Percentiles rank a stretch among this genome's conserved stretches.
Evolutionary conservation across 2,888 invertebrate genomes (phyloP).

Genomic region (Epinotia nisella): DNA sequence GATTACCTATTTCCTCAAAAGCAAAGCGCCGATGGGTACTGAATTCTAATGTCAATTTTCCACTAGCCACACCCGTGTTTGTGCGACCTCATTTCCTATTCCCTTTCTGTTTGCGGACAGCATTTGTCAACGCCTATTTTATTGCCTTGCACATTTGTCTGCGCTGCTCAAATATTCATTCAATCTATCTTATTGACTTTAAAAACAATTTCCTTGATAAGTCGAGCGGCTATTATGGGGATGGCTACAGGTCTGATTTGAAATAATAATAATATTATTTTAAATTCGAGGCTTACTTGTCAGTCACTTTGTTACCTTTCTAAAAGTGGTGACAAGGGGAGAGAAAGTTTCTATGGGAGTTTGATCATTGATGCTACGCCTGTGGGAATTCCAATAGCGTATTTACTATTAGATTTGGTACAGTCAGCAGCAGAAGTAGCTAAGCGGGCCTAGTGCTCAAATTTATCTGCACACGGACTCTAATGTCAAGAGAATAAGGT

Average conservation of each 20-base stretch:
- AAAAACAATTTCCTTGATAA: conserved; percentile 20
- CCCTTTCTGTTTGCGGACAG: conserved; percentile 22
- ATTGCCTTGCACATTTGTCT: conserved; percentile 6
- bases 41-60: conserved; percentile 8
- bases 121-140: conserved; percentile 18
- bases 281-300: no score
- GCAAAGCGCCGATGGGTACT: conserved; percentile 9
- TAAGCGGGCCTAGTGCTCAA: no score
- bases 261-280: no score
- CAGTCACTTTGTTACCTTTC: no score
- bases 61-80: background rate
- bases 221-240: background rate
- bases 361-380: no score
- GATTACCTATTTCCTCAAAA: background rate
- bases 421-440: no score
- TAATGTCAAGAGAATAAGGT: no score
- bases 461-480: no score
- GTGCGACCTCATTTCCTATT: conserved; percentile 12
- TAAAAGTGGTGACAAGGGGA: no score
- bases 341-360: no score
- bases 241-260: background rate
- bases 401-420: no score
- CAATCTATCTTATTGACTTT: background rate
- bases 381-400: no score
- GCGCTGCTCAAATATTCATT: conserved; percentile 10